These are phyloP conservation scores for Hemiprocne comata DNA, from an alignment of 2,113 vertebrate genomes.

Conservation along the genomic window DNA sequence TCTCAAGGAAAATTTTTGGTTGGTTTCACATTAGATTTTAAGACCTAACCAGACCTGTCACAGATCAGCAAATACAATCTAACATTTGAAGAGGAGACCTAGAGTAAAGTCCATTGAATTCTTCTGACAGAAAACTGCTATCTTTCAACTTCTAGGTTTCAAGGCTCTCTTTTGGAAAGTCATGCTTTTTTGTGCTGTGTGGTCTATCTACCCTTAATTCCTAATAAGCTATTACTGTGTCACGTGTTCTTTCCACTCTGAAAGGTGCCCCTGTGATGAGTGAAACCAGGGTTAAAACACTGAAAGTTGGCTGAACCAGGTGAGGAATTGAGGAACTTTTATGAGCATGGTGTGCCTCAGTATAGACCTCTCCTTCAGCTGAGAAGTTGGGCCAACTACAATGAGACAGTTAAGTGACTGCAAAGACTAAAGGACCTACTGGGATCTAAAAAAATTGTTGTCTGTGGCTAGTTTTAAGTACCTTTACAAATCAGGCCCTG, in stretches of 20 bases:
- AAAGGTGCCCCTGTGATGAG: background rate
- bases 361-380: background rate
- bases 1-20: background rate
- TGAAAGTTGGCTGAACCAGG: background rate
- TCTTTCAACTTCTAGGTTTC: background rate
- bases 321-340: background rate
- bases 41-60: background rate
- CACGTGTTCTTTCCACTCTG: background rate
- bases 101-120: background rate
- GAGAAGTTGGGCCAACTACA: background rate
- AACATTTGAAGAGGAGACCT: background rate
- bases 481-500: background rate
- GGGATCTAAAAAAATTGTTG: background rate
- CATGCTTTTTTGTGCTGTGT: background rate
- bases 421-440: background rate
- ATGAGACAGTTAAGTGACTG: background rate
- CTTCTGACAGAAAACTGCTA: background rate
- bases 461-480: background rate
- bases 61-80: background rate
- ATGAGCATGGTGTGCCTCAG: background rate
- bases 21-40: background rate
- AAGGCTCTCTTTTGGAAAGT: background rate
- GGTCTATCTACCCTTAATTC: background rate
- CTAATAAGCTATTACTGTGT: background rate
- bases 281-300: background rate